phyloP scores from a whole-genome alignment of 2,888 invertebrate genomes.

The Stenchaetothrips biformis region DNA sequence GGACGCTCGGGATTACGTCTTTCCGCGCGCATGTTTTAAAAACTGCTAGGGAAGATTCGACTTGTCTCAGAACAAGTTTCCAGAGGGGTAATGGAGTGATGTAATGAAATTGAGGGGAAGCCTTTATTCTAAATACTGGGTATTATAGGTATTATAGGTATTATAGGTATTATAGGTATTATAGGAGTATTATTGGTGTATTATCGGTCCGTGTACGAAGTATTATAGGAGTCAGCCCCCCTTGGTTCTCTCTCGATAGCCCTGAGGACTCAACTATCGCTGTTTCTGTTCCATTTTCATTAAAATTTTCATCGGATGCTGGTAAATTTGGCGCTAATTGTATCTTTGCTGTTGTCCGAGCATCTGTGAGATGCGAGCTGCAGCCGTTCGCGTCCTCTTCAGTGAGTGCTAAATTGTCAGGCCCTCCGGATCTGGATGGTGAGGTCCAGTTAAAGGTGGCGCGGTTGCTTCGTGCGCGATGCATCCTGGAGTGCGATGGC shows the following conservation, averaged over 20 bases:
- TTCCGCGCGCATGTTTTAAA: too few species aligned
- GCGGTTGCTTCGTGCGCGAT: neutral
- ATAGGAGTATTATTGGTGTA: too few species aligned
- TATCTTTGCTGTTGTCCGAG: neutral
- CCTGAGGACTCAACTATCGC: neutral
- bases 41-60: too few species aligned
- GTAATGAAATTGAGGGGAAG: too few species aligned
- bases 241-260: neutral
- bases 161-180: too few species aligned
- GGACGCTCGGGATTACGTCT: too few species aligned
- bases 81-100: too few species aligned
- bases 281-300: neutral
- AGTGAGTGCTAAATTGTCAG: neutral
- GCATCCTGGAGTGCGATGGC: neutral
- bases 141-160: too few species aligned
- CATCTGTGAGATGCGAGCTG: neutral
- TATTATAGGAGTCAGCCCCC: too few species aligned
- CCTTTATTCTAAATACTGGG: too few species aligned
- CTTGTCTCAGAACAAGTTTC: too few species aligned
- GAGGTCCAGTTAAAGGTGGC: neutral
- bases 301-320: neutral
- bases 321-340: neutral
- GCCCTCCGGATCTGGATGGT: neutral
- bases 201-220: too few species aligned
- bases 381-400: neutral